These are phyloP conservation scores for Desoria tigrina DNA, from an alignment of 2,888 invertebrate genomes.

Conservation along the genomic window DNA sequence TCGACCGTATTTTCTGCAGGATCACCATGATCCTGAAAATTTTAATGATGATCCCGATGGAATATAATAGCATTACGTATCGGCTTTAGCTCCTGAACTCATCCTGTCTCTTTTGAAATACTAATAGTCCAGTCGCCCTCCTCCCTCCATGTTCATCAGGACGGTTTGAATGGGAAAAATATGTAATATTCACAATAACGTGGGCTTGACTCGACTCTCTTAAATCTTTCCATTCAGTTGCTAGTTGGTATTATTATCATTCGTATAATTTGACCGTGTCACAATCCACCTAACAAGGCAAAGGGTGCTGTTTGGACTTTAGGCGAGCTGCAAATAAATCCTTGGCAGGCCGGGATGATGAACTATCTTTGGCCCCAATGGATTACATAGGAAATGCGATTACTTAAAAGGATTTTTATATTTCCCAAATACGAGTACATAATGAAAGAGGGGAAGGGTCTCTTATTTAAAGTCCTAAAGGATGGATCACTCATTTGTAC, in stretches of 20 bases:
- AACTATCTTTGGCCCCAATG: background rate
- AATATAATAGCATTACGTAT: no score
- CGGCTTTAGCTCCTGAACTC: no score
- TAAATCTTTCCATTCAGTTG: background rate
- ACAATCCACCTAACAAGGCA: background rate
- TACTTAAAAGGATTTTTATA: no score
- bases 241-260: no score
- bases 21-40: background rate
- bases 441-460: no score
- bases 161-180: background rate
- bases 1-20: background rate
- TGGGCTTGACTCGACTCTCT: background rate
- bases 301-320: background rate
- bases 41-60: no score
- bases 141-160: background rate
- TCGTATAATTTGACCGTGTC: background rate
- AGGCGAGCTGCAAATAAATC: background rate
- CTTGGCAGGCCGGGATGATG: background rate
- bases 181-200: constrained; percentile 3
- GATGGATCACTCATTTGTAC: no score
- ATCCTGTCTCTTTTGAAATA: constrained; percentile 1
- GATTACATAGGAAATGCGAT: constrained; percentile 1
- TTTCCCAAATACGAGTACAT: no score
- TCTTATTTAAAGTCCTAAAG: no score
- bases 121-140: background rate